Conservation (phyloP, 2,888 invertebrate genomes). For the Agrotis ipsilon region DNA sequence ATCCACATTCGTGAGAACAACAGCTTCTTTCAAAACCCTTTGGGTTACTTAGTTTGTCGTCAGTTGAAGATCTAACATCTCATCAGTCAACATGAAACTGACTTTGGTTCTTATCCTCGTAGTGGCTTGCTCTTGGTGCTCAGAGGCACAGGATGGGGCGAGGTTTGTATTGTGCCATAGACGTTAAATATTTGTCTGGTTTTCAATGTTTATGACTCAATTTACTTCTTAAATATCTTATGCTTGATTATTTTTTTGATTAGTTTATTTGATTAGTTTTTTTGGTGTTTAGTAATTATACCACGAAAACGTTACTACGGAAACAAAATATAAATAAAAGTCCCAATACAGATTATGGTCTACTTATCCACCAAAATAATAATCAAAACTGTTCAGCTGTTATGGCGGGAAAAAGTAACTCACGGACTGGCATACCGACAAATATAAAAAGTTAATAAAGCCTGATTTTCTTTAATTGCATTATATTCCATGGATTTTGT, state of each 20-base stretch:
- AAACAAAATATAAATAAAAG: no score
- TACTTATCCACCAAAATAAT: background rate
- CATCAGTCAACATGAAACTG: constrained; percentile 40
- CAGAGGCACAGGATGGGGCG: constrained; percentile 34
- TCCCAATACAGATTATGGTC: no score
- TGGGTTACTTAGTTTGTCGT: background rate
- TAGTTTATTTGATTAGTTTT: no score
- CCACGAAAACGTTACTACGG: no score
- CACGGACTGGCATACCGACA: background rate
- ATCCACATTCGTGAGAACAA: constrained; percentile 6
- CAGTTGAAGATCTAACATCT: constrained; percentile 1
- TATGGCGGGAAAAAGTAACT: background rate
- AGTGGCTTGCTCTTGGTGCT: constrained; percentile 19
- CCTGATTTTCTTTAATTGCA: no score
- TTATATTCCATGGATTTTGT: background rate
- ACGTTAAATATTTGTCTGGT: no score
- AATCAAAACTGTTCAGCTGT: background rate
- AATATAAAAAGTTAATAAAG: no score
- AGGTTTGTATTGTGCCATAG: background rate
- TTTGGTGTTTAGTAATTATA: no score
- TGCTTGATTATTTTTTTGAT: no score
- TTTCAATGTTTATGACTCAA: no score
- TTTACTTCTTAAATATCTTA: no score
- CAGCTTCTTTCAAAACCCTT: background rate
- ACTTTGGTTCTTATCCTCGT: constrained; percentile 35